These are phyloP conservation scores for Aleiodes sp. DNA, from an alignment of 1,140 invertebrate species.

Conservation along the genomic window DNA sequence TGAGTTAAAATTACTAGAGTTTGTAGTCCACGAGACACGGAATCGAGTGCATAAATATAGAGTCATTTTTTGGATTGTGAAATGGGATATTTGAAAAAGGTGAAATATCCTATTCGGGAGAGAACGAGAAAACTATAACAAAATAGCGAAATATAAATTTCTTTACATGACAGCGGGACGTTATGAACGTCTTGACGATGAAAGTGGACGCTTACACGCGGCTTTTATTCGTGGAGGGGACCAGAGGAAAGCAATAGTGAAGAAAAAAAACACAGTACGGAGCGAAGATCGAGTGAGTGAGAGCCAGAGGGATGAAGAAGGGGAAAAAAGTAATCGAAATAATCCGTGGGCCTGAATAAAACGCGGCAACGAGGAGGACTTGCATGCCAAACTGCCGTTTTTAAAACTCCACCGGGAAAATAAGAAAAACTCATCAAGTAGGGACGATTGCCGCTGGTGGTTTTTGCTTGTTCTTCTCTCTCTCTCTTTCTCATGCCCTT, in stretches of 20 bases:
- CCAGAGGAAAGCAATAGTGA: neutral
- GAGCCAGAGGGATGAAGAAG: neutral
- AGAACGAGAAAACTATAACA: neutral
- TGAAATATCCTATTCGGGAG: neutral
- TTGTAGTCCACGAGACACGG: conserved; percentile 1
- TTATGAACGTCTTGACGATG: conserved; percentile 4
- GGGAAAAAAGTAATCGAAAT: conserved; percentile 53
- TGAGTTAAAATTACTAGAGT: conserved; percentile 9
- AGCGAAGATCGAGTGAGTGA: neutral
- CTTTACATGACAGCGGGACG: conserved; percentile 4
- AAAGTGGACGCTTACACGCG: conserved; percentile 7
- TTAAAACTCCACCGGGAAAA: conserved; percentile 58
- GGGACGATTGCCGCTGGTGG: conserved; percentile 50
- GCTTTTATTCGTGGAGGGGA: neutral
- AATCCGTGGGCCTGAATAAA: too few species aligned
- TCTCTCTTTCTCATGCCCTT: conserved; percentile 36
- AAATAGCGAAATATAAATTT: conserved; percentile 20
- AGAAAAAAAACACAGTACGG: neutral
- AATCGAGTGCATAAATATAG: neutral
- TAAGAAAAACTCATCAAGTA: conserved; percentile 58
- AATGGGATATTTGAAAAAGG: conserved; percentile 17
- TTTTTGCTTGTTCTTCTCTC: conserved; percentile 33
- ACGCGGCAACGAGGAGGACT: conserved; percentile 41
- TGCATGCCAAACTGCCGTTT: conserved; percentile 56
- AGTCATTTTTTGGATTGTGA: conserved; percentile 18